These are phyloP conservation scores for Scomber japonicus DNA, from an alignment of 2,113 vertebrate species.

Conservation along the genomic window DNA sequence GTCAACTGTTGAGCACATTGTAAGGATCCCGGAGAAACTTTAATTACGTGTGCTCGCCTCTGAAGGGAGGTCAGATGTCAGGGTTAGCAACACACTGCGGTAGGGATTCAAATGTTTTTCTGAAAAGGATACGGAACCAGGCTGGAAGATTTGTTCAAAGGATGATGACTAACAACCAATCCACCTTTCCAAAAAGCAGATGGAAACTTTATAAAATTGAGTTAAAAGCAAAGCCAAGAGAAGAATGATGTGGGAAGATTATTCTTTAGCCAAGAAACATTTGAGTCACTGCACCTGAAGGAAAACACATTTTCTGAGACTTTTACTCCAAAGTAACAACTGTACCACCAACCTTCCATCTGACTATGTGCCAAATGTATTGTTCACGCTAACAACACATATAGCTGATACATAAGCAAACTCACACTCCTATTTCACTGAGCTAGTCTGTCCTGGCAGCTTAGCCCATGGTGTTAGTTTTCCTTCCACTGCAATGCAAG, in stretches of 20 bases:
- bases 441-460: conserved; percentile 24
- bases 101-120: background rate
- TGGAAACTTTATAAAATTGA: conserved; percentile 30
- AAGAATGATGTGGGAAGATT: conserved; percentile 8
- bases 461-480: conserved; percentile 55
- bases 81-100: background rate
- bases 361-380: background rate
- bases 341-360: background rate
- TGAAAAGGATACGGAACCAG: background rate
- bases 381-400: conserved; percentile 11
- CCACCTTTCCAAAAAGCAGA: background rate
- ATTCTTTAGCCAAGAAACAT: conserved; percentile 25
- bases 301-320: conserved; percentile 5
- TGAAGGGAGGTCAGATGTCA: too few relatives aligned
- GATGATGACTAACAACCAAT: conserved; percentile 4
- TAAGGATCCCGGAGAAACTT: background rate
- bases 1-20: background rate
- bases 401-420: conserved; percentile 47
- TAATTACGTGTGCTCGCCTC: background rate
- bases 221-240: conserved; percentile 22
- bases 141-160: background rate
- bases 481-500: conserved; percentile 48
- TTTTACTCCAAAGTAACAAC: background rate
- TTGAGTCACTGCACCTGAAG: conserved; percentile 15
- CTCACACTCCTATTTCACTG: conserved; percentile 66